A percentile compares a stretch with the other conserved stretches of the same genome.
These are phyloP conservation scores for Diuraphis noxia DNA, from an alignment of 1,140 invertebrate genomes.

Conservation along the genomic window DNA sequence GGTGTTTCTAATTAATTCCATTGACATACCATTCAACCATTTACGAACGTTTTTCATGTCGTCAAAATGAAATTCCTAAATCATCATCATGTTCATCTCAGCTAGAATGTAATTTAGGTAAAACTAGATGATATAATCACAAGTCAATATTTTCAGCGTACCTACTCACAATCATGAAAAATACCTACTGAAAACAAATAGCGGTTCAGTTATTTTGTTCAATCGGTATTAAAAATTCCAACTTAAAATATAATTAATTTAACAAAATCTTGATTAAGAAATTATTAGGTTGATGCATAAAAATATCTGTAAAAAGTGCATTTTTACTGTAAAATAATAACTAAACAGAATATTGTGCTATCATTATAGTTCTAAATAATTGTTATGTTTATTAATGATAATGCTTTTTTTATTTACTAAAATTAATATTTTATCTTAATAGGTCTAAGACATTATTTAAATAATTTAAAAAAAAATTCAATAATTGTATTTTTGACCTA, in stretches of 20 bases:
- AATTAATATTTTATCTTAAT: not conserved
- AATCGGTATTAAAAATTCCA: not conserved
- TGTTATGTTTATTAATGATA: not conserved
- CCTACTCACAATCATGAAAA: not conserved
- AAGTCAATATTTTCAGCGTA: not conserved
- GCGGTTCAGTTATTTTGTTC: not conserved
- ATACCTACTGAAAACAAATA: not conserved
- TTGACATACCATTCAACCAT: slow-evolving; percentile 9
- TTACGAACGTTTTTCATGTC: slow-evolving; percentile 4
- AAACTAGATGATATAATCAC: not conserved
- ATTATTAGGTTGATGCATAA: too few relatives aligned
- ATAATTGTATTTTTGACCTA: not conserved
- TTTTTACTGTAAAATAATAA: not conserved
- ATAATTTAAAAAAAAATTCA: too few relatives aligned
- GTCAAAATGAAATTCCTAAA: slow-evolving; percentile 27
- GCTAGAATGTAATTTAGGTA: not conserved
- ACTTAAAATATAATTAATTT: not conserved
- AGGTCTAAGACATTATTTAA: too few relatives aligned
- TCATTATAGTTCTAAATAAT: too few relatives aligned
- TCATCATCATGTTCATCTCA: not conserved
- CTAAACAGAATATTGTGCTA: not conserved
- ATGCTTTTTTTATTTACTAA: not conserved
- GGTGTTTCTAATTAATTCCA: slow-evolving; percentile 30
- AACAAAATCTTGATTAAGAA: not conserved
- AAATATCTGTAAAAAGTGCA: too few relatives aligned